phyloP scores from a whole-genome alignment of 2,888 invertebrate genomes.

The Mythimna ferrago region DNA sequence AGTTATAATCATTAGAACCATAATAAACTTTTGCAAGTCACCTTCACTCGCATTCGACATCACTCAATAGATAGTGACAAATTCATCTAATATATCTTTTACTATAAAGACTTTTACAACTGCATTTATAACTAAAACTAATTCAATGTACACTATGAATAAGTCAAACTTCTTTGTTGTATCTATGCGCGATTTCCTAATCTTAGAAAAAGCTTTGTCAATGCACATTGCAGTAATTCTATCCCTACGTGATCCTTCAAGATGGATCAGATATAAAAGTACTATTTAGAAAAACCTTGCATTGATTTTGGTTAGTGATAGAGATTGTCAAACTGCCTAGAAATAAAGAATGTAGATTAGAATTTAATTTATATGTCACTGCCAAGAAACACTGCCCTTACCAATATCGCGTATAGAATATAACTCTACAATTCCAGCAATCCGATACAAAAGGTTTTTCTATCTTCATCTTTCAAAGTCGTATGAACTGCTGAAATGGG shows the following conservation, averaged over 20 bases:
- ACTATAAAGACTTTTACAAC: slow-evolving; percentile 62
- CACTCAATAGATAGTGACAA: slow-evolving; percentile 26
- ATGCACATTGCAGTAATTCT: background rate
- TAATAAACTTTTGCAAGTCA: background rate
- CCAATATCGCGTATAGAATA: slow-evolving; percentile 38
- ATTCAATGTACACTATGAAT: slow-evolving; percentile 54
- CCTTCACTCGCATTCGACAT: background rate
- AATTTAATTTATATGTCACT: slow-evolving; percentile 8
- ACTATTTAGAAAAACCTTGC: background rate
- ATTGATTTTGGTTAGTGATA: background rate
- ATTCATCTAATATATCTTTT: slow-evolving; percentile 52
- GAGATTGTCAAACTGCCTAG: background rate
- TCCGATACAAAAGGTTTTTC: slow-evolving; percentile 43
- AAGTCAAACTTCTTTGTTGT: slow-evolving; percentile 35
- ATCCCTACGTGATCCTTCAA: background rate
- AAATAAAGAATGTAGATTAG: background rate
- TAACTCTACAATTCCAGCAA: slow-evolving; percentile 31
- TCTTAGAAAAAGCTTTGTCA: slow-evolving; percentile 5
- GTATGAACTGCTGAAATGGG: slow-evolving; percentile 28
- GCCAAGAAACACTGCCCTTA: slow-evolving; percentile 43
- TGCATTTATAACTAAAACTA: slow-evolving; percentile 61
- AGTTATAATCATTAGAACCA: slow-evolving; percentile 23
- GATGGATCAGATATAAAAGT: background rate
- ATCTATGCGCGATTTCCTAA: slow-evolving; percentile 33
- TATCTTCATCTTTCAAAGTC: slow-evolving; percentile 34